Percentiles rank a stretch among this genome's conserved stretches.
Evolutionary conservation across 64 coral and sea anemone genomes (phyloP).

Genomic region (Stichodactyla helianthus): DNA sequence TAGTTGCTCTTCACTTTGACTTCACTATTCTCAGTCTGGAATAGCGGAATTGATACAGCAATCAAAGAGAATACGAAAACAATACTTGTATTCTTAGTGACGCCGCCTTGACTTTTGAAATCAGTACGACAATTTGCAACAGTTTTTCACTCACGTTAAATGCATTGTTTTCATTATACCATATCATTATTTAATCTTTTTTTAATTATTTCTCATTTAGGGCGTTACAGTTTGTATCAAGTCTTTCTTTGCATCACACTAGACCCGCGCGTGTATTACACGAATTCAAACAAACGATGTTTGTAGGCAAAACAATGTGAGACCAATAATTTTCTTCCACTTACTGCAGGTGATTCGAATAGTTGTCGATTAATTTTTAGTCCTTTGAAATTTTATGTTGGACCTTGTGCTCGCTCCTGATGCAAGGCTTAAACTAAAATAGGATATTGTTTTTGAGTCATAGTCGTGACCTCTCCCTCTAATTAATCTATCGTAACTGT

Average conservation of each 20-base stretch:
- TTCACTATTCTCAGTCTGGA: background rate
- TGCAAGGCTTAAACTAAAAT: background rate
- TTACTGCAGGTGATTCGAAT: no score
- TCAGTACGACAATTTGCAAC: background rate
- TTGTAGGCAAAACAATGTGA: background rate
- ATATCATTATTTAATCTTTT: background rate
- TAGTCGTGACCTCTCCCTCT: background rate
- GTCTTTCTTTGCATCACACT: background rate
- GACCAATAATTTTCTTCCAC: background rate
- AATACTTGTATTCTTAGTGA: background rate
- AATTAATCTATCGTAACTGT: background rate
- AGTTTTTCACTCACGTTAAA: no score
- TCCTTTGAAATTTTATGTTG: background rate
- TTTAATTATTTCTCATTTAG: background rate
- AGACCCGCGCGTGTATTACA: background rate
- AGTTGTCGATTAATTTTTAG: no score
- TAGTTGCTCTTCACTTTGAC: background rate
- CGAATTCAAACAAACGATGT: background rate
- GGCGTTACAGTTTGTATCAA: background rate
- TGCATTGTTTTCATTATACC: background rate
- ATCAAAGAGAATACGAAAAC: background rate
- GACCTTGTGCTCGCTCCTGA: background rate
- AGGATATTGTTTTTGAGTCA: background rate
- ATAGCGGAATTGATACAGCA: background rate
- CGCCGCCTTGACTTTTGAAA: background rate